phyloP scores from a whole-genome alignment of 1,140 invertebrate genomes.

The Drosophila erecta region DNA sequence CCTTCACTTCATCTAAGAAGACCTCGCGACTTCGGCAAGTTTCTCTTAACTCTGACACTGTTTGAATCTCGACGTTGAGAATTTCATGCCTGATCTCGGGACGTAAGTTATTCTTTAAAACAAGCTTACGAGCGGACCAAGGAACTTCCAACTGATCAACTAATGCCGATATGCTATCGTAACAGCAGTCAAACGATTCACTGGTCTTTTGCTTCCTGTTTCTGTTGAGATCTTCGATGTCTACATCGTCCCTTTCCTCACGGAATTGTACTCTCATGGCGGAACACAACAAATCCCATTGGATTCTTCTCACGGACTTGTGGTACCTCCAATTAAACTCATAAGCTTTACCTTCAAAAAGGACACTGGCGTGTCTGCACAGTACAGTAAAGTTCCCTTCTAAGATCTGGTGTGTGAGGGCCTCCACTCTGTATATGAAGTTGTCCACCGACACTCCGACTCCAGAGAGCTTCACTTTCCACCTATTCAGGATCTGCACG shows the following conservation, averaged over 20 bases:
- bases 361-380: too few species aligned
- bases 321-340: slow-evolving; percentile 1
- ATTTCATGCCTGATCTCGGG: background rate
- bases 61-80: slow-evolving; percentile 2
- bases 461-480: background rate
- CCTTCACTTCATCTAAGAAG: slow-evolving; percentile 7
- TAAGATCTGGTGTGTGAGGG: background rate
- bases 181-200: slow-evolving; percentile 1
- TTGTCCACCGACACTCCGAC: background rate
- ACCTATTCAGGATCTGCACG: background rate
- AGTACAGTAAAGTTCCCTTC: too few species aligned
- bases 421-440: background rate
- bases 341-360: too few species aligned
- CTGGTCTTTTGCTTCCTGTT: slow-evolving; percentile 5
- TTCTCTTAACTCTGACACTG: background rate
- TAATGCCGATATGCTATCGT: background rate
- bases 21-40: background rate
- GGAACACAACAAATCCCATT: slow-evolving; percentile 5
- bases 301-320: background rate
- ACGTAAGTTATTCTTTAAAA: slow-evolving; percentile 1
- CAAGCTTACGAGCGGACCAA: background rate
- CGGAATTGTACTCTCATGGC: background rate
- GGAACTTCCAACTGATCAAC: background rate
- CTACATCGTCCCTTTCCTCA: slow-evolving; percentile 4
- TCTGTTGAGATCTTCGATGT: background rate